Evolutionary conservation across 2,797 vertebrate genomes (phyloP).

Genomic region (Zenarchopterus dispar): DNA sequence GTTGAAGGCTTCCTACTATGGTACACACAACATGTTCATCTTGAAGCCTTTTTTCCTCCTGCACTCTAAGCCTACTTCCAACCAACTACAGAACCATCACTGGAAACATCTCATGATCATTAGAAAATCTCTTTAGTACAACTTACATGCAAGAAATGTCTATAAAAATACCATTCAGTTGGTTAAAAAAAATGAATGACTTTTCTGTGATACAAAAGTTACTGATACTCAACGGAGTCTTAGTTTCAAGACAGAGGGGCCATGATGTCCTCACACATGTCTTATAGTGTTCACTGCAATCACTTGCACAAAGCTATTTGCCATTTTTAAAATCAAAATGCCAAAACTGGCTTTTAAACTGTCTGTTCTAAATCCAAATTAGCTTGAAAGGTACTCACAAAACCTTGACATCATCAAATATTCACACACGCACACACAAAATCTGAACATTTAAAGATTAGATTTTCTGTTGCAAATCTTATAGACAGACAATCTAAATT

Average conservation of each 20-base stretch:
- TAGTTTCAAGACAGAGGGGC: slow-evolving; percentile 15
- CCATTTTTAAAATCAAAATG: slow-evolving; percentile 16
- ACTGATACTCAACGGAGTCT: slow-evolving; percentile 6
- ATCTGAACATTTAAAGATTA: too few species aligned
- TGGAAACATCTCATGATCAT: neutral
- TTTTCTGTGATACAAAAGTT: neutral
- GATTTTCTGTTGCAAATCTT: too few species aligned
- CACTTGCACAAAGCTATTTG: slow-evolving; percentile 4
- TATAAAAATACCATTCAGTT: neutral
- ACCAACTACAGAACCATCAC: too few species aligned
- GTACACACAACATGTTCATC: slow-evolving; percentile 3
- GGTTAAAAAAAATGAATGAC: too few species aligned
- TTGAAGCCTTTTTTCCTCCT: neutral
- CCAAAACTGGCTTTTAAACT: neutral
- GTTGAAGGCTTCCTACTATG: slow-evolving; percentile 22
- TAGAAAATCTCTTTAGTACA: neutral
- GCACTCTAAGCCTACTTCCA: neutral
- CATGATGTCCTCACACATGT: slow-evolving; percentile 12
- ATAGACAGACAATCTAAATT: too few species aligned
- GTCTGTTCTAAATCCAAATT: too few species aligned
- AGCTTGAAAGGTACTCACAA: too few species aligned
- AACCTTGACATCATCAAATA: too few species aligned
- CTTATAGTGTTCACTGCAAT: slow-evolving; percentile 17
- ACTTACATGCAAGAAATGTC: neutral
- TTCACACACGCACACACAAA: too few species aligned